Conservation (phyloP, 2,888 invertebrate species). For the Heteromyza rotundicornis region DNA sequence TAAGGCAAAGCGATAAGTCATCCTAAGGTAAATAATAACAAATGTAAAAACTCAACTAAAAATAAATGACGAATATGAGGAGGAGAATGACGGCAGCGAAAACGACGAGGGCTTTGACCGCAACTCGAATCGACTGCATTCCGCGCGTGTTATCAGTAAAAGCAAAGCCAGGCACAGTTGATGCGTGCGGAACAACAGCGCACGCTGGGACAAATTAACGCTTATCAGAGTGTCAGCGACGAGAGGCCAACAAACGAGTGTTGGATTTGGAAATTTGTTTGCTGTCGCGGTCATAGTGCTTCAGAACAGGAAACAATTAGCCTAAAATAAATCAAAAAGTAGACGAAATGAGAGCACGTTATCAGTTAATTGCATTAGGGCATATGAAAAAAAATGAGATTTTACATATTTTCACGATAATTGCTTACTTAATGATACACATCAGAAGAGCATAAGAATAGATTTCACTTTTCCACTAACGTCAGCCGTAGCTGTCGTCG, state of each 20-base stretch:
- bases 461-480: background rate
- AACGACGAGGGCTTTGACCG: background rate
- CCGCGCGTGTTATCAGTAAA: background rate
- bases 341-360: background rate
- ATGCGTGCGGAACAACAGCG: background rate
- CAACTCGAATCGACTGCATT: background rate
- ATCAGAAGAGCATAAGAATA: background rate
- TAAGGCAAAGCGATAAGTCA: background rate
- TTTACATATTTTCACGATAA: background rate
- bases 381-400: background rate
- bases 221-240: background rate
- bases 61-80: background rate
- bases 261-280: too few species aligned
- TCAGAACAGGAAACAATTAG: background rate
- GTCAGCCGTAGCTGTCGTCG: background rate
- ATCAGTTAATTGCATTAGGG: background rate
- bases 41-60: background rate
- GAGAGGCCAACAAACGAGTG: too few species aligned
- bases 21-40: background rate
- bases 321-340: background rate
- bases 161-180: background rate
- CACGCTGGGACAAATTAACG: slow-evolving; percentile 4
- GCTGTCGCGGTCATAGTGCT: too few species aligned
- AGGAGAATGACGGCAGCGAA: background rate
- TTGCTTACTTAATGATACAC: background rate